Conservation (phyloP, 2,797 vertebrate species). For the Leucoraja ocellata region DNA sequence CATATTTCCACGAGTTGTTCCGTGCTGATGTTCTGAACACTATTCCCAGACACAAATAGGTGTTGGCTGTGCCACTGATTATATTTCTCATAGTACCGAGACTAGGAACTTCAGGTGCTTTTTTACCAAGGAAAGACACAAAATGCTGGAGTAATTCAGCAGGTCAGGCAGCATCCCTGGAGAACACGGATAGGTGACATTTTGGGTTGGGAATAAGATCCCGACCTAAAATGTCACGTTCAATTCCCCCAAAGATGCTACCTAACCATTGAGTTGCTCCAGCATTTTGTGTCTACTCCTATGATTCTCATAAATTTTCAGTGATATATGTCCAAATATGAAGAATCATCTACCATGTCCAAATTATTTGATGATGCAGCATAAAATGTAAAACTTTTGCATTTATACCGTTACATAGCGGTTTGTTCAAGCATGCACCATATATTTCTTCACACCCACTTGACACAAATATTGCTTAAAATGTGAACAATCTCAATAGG, state of each 20-base stretch:
- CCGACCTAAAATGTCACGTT: no score
- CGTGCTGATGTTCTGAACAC: background rate
- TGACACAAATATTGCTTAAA: background rate
- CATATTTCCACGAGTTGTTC: background rate
- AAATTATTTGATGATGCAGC: background rate
- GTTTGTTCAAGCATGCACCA: background rate
- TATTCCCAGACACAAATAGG: background rate
- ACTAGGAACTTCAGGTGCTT: no score
- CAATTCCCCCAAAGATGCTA: no score
- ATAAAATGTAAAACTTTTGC: background rate
- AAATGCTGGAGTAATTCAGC: no score
- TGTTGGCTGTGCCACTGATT: background rate
- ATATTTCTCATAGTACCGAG: no score
- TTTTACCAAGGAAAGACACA: no score
- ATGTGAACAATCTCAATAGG: background rate
- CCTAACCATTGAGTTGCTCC: no score
- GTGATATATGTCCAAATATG: background rate
- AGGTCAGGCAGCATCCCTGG: no score
- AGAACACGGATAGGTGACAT: no score
- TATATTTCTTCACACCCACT: background rate
- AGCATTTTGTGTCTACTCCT: no score
- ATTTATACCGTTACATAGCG: background rate
- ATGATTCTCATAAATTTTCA: background rate
- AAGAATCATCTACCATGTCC: background rate
- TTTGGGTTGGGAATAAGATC: no score